phyloP scores from a whole-genome alignment of 2,888 invertebrate genomes.

The Malthinus flaveolus region DNA sequence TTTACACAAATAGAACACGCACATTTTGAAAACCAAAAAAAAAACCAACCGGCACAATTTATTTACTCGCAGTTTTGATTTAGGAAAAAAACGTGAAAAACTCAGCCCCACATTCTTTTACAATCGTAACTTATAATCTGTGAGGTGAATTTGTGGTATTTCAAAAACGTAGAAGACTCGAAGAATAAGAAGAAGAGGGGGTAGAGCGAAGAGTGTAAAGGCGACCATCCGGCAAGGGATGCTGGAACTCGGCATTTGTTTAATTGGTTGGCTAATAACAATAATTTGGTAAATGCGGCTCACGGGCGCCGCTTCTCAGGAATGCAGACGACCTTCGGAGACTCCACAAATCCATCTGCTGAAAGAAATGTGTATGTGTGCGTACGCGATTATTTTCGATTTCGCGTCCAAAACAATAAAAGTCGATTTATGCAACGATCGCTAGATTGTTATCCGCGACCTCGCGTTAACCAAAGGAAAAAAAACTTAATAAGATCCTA shows the following conservation, averaged over 20 bases:
- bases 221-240: constrained; percentile 19
- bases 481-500: too few relatives aligned
- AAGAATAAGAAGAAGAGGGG: neutral
- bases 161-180: constrained; percentile 7
- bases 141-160: constrained; percentile 13
- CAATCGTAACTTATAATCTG: constrained; percentile 12
- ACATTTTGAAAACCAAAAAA: neutral
- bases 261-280: constrained; percentile 31
- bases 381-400: neutral
- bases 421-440: neutral
- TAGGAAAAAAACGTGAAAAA: constrained; percentile 4
- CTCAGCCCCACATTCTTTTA: constrained; percentile 7
- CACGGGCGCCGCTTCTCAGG: constrained; percentile 43
- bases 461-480: too few relatives aligned
- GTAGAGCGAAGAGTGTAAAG: neutral
- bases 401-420: neutral
- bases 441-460: neutral
- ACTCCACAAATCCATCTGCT: constrained; percentile 26
- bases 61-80: constrained; percentile 1
- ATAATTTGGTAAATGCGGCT: constrained; percentile 37
- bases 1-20: neutral
- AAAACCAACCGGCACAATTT: neutral
- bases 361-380: constrained; percentile 6
- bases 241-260: constrained; percentile 25
- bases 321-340: constrained; percentile 48